Base-by-base conservation (phyloP, 37 sponge, comb jelly and placozoan genomes). In the Amphimedon queenslandica region DNA sequence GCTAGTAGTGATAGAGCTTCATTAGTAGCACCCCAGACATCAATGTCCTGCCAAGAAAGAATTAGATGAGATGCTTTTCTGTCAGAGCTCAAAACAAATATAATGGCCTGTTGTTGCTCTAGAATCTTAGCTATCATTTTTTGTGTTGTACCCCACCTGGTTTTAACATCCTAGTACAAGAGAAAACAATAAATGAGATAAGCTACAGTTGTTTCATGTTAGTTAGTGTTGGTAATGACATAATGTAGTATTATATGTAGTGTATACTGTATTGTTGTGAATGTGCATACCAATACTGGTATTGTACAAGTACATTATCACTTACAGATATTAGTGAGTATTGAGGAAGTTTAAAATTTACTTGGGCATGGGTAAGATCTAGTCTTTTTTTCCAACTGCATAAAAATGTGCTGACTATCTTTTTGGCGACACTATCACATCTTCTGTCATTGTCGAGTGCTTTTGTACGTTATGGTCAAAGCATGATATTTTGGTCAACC, bases 381-480 rank as follows among this genome's bases (percentile, higher is more conserved):
- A 8, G 8, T 47, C 51, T 47, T 47, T 13, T 47, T 47, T 47
- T 47, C 51, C 51, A 47, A 47, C 51, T 47, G 51, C 13, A 47
- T 8, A 13, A 47, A 47, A 47, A 47, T 18, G 51, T 13, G 13
- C 51, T 47, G 13, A 47, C 13, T 18, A 13, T 13, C 51, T 47
- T 47, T 18, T 13, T 8, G 13, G 51, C 51, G 13, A 47, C 51
- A 18, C 13, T 8, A 18, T 47, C 51, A 47, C 51, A 47, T 47
- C 51, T 47, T 13, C 51, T 47, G 13, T 47, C 51, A 76, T 64
- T 36, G 13, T 47, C 25, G 31, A 64, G 10, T 1, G 65, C 40
- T 37, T 76, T 76, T 76, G 16, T 2, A 76, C 30, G 31, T 76
- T 76, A 34, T 76, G 76, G 40, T 66, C 76, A 47, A 47, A 47